A percentile compares a stretch with the other conserved stretches of the same genome.
These are phyloP conservation scores for Heliangelus exortis DNA, from an alignment of 2,797 vertebrate species.

Conservation along the genomic window DNA sequence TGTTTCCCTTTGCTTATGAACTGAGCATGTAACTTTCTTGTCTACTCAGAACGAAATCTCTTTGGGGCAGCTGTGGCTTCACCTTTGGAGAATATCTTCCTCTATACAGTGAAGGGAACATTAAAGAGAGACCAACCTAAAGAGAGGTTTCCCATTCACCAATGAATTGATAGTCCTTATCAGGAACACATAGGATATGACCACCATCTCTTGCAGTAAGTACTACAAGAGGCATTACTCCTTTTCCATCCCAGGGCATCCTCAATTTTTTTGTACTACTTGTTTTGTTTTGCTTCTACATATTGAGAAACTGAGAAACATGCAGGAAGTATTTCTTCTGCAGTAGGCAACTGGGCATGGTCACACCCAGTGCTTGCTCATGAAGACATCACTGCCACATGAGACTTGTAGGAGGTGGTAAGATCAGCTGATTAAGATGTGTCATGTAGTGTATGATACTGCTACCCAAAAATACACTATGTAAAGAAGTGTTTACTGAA, in stretches of 20 bases:
- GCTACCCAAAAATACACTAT: not conserved
- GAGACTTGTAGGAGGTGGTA: not conserved
- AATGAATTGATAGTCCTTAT: not conserved
- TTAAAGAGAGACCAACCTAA: not conserved
- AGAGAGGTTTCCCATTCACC: not conserved
- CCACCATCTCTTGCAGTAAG: not conserved
- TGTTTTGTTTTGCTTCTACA: not conserved
- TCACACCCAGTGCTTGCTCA: not conserved
- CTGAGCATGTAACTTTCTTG: not conserved
- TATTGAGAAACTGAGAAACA: not conserved
- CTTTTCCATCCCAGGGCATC: not conserved
- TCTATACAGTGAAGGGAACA: not conserved
- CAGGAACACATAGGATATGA: not conserved
- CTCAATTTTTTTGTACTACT: not conserved
- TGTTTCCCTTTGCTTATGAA: not conserved
- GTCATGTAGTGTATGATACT: not conserved
- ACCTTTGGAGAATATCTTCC: not conserved
- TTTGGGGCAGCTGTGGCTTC: not conserved
- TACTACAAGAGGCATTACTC: not conserved
- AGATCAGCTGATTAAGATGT: not conserved
- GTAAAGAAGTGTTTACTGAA: not conserved
- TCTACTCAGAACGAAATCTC: not conserved
- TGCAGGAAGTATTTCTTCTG: not conserved
- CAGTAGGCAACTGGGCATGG: not conserved
- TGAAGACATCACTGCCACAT: not conserved